Conservation (phyloP, 2,797 vertebrate species). For the Brachyrhaphis roseni region DNA sequence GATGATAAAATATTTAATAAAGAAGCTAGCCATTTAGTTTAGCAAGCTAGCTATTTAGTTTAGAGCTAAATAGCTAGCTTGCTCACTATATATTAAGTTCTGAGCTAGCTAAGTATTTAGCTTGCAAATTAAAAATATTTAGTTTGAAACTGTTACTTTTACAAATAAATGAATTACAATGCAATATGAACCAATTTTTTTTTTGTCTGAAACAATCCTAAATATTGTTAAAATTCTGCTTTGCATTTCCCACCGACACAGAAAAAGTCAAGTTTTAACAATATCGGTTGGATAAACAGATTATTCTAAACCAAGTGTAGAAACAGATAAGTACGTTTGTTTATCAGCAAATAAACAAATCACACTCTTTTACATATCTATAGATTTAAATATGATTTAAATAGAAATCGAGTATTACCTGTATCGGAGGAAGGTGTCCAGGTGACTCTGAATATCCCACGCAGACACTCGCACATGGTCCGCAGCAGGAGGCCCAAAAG, state of each 20-base stretch:
- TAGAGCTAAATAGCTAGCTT: no score
- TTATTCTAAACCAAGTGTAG: not conserved
- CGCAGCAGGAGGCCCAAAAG: conserved; percentile 36
- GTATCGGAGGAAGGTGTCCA: conserved; percentile 80
- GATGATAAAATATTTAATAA: no score
- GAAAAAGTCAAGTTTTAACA: not conserved
- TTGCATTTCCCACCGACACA: not conserved
- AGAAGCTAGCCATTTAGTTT: no score
- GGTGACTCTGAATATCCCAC: conserved; percentile 83
- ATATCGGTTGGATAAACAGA: not conserved
- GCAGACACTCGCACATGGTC: conserved; percentile 87
- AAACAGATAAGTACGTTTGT: not conserved
- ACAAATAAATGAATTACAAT: not conserved
- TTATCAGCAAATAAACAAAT: not conserved
- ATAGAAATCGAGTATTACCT: conserved; percentile 70
- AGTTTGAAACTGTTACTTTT: not conserved
- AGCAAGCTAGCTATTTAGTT: no score
- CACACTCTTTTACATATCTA: not conserved
- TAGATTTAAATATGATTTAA: not conserved
- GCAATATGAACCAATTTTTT: not conserved
- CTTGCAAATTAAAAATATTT: not conserved
- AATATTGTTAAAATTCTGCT: no score
- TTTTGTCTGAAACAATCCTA: no score
- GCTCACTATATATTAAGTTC: no score
- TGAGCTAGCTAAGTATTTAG: no score